Conservation (phyloP, 37 sponge, comb jelly and placozoan species). For the Lycopodina hypogea region DNA sequence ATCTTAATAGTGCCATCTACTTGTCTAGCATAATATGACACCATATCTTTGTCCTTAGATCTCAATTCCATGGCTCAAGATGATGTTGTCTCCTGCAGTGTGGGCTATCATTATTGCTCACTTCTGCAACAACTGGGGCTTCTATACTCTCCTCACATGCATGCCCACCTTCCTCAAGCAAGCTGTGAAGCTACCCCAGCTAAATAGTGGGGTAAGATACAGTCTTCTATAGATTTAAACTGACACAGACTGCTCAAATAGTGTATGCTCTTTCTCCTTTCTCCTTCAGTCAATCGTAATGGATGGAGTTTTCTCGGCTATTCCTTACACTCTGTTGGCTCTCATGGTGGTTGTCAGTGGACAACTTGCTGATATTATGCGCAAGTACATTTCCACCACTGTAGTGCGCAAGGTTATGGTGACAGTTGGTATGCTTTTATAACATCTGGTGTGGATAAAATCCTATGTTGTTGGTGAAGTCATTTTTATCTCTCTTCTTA, state of each 20-base stretch:
- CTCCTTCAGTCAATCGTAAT: conserved; percentile 26
- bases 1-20: too few species aligned
- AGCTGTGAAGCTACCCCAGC: conserved; percentile 15
- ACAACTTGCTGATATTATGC: conserved; percentile 61
- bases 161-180: conserved; percentile 79
- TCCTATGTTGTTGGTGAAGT: background rate
- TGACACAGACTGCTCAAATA: background rate
- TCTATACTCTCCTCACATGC: conserved; percentile 87
- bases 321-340: conserved; percentile 58
- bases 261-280: background rate
- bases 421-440: conserved; percentile 29
- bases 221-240: background rate
- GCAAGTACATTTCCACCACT: conserved; percentile 47
- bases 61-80: conserved; percentile 61
- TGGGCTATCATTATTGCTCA: conserved; percentile 81
- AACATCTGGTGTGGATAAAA: background rate
- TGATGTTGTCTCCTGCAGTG: conserved; percentile 74
- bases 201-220: conserved; percentile 2
- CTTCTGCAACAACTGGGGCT: conserved; percentile 86
- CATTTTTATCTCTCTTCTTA: background rate
- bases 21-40: background rate
- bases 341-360: conserved; percentile 41
- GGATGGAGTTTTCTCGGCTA: conserved; percentile 75
- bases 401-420: conserved; percentile 64
- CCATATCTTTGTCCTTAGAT: background rate